Evolutionary conservation across 2,888 invertebrate genomes (phyloP).

Genomic region (Torymus auratus): DNA sequence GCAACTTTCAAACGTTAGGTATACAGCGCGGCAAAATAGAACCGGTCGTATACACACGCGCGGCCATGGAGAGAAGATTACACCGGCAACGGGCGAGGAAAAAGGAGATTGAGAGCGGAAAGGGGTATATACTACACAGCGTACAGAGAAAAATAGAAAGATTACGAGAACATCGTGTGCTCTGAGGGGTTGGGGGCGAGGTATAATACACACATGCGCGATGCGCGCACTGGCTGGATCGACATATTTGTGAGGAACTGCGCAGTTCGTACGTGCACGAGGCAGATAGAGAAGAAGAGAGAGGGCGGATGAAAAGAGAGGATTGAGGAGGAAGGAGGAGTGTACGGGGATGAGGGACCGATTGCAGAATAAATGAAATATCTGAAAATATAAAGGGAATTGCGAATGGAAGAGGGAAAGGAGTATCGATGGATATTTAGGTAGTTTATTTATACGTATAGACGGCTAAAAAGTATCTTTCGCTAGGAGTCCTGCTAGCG

Average conservation of each 20-base stretch:
- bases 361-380: constrained; percentile 44
- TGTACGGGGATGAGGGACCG: constrained; percentile 30
- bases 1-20: too few species aligned
- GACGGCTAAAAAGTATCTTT: background rate
- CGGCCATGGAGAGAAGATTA: background rate
- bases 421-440: constrained; percentile 1
- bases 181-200: background rate
- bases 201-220: constrained; percentile 25
- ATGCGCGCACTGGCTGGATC: background rate
- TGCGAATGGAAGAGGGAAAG: background rate
- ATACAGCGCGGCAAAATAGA: too few species aligned
- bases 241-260: constrained; percentile 35
- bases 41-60: too few species aligned
- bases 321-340: background rate
- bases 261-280: background rate
- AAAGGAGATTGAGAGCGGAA: constrained; percentile 24
- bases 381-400: constrained; percentile 39
- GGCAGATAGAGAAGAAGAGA: background rate
- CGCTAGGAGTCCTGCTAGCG: background rate
- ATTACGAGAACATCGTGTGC: constrained; percentile 34
- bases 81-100: background rate
- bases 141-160: constrained; percentile 35
- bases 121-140: background rate
- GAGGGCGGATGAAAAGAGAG: background rate
- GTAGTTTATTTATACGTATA: constrained; percentile 1